phyloP scores from a whole-genome alignment of 2,797 vertebrate species.

The Tokudaia muenninki region DNA sequence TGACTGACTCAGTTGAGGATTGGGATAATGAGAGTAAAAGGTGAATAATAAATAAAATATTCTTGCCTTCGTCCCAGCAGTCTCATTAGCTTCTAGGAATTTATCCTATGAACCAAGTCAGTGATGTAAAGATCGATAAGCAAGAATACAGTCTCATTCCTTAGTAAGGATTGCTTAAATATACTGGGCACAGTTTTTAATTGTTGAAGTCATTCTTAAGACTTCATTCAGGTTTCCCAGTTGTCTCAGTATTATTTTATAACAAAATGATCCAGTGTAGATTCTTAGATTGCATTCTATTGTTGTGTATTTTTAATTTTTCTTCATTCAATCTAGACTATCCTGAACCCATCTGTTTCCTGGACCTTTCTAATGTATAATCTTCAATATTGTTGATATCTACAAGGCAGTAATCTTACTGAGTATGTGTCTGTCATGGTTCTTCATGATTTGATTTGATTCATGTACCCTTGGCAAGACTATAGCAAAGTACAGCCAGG shows the following conservation, averaged over 20 bases:
- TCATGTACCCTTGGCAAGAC: neutral
- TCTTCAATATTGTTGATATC: neutral
- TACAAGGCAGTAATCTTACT: neutral
- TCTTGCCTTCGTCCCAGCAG: neutral
- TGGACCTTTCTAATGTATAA: neutral
- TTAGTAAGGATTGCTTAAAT: constrained; percentile 15
- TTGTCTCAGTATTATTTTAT: neutral
- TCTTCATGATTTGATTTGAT: constrained; percentile 37
- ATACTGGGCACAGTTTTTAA: neutral
- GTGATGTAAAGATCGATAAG: neutral
- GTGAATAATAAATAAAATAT: neutral
- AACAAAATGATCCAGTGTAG: neutral
- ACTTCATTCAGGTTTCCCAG: neutral
- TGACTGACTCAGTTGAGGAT: neutral
- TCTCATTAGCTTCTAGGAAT: constrained; percentile 23
- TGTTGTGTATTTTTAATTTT: constrained; percentile 19
- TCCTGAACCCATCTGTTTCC: constrained; percentile 45
- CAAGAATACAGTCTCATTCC: neutral
- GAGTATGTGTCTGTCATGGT: neutral
- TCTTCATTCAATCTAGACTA: constrained; percentile 5
- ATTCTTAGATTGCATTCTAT: neutral
- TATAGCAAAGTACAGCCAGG: neutral
- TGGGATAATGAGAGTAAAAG: neutral
- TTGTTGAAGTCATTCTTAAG: neutral
- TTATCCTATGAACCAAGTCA: neutral